phyloP scores from a whole-genome alignment of 1,140 invertebrate species.

The Monochamus saltuarius region DNA sequence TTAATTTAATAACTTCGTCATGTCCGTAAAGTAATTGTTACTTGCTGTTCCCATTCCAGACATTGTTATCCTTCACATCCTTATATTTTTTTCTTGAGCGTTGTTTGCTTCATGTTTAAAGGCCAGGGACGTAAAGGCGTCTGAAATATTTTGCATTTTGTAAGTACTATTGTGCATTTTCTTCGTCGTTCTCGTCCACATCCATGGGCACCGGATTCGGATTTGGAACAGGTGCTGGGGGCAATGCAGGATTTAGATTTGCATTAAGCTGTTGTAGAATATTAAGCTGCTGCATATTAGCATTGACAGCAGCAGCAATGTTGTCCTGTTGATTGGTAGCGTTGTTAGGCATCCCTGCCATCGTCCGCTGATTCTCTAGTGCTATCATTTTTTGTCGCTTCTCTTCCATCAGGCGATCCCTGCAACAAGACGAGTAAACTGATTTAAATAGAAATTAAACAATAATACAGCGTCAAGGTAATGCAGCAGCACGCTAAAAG shows the following conservation, averaged over 20 bases:
- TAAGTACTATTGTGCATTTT: constrained; percentile 18
- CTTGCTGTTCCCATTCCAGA: too few species aligned
- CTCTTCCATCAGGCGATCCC: constrained; percentile 76
- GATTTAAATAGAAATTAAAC: too few species aligned
- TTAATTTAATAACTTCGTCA: too few species aligned
- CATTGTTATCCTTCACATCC: background rate
- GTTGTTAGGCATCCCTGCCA: constrained; percentile 42
- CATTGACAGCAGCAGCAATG: constrained; percentile 39
- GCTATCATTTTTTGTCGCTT: constrained; percentile 73
- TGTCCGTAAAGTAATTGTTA: too few species aligned
- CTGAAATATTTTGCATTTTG: background rate
- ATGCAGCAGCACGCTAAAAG: too few species aligned
- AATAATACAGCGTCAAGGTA: too few species aligned
- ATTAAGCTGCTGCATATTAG: constrained; percentile 48
- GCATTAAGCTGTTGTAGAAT: constrained; percentile 48
- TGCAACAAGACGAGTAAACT: background rate
- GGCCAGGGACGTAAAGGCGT: background rate
- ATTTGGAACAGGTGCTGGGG: constrained; percentile 29
- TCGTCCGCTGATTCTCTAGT: constrained; percentile 61
- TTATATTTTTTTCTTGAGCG: background rate
- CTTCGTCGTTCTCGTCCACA: constrained; percentile 33
- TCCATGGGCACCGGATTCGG: constrained; percentile 35
- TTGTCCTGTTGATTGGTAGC: constrained; percentile 32
- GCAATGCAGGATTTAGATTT: constrained; percentile 37
- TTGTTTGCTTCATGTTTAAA: background rate